Base-by-base conservation (phyloP, 2,797 vertebrate genomes). In the Graptemys geographica region DNA sequence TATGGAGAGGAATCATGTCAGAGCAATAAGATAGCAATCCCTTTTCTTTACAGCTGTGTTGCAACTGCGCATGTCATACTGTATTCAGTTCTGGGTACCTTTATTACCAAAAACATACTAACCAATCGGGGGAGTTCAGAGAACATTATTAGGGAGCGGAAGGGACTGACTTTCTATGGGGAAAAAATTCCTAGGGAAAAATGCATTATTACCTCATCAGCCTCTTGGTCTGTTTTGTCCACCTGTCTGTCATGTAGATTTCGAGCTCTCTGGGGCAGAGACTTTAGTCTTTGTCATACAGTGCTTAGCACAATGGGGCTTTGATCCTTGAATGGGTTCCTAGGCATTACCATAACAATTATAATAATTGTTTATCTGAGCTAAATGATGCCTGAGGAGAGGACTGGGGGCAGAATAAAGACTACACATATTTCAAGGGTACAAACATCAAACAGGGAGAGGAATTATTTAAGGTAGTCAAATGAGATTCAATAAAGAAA, bases 401-500 rank as follows among this genome's bases (percentile, higher is more conserved):
- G 21, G 10, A 41, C 44, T 53, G 49, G 65, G 37, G 49, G 27
- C 25, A 72, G 2, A 74, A 55, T 53, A 31, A 85, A 62, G 28
- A 56, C 25, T 84, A 49, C 21, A 52, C 13, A 79, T 15, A 51
- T 25, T n/a, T 87, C 0, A 0, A 13, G 27, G 85, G 52, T 13
- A 57, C 12, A 82, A 57, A 57, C 55, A 57, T 18, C 81, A 82
- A 31, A 28, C 16, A 44, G 8, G 8, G 55, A 56, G 23, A 56
- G 27, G 16, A 56, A 59, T 82, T 56, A 82, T 59, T 31, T 82
- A 44, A 19, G 27, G 6, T 57, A 27, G 16, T 57, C 16, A 82
- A 44, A 25, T n/a, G 6, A 62, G 0, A 0, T 59, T 49, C 0
- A 0, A 65, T 10, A 86, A 4, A 83, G 57, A 83, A 88, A 87